Percentiles rank a stretch among this genome's conserved stretches.
Conservation (phyloP, 2,888 invertebrate species). For the Calliopum simillimum region DNA sequence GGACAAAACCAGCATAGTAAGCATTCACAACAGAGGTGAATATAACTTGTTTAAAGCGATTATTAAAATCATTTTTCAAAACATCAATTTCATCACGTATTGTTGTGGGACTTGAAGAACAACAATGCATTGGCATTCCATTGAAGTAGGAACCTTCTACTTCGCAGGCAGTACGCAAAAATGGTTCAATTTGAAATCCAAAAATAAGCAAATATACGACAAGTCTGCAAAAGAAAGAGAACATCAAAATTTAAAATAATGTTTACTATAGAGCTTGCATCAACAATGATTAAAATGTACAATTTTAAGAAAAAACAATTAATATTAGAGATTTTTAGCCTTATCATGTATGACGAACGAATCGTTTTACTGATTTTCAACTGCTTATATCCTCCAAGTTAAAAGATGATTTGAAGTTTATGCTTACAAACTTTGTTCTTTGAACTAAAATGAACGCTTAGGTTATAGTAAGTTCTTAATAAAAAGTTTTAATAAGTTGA, state of each 20-base stretch:
- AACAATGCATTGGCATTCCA: conserved; percentile 80
- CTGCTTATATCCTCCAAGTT: no score
- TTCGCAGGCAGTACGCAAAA: conserved; percentile 73
- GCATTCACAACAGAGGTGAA: conserved; percentile 85
- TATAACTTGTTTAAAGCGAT: conserved; percentile 87
- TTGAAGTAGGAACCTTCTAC: conserved; percentile 66
- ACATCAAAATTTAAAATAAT: conserved; percentile 34
- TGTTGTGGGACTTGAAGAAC: conserved; percentile 77
- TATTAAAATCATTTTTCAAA: conserved; percentile 88
- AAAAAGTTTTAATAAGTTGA: no score
- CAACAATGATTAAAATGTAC: background rate
- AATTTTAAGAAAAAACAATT: background rate
- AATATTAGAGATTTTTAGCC: background rate
- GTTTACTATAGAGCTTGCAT: conserved; percentile 3
- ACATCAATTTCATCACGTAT: conserved; percentile 87
- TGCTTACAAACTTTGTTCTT: no score
- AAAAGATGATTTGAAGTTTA: no score
- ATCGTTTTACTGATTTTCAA: no score
- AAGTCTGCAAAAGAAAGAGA: conserved; percentile 70
- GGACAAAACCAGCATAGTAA: conserved; percentile 90
- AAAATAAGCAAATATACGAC: conserved; percentile 85
- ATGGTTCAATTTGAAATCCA: conserved; percentile 81
- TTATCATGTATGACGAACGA: no score
- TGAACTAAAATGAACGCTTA: no score
- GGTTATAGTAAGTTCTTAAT: no score